These are phyloP conservation scores for Mungos mungo DNA, from an alignment of 2,113 vertebrate genomes.

Conservation along the genomic window DNA sequence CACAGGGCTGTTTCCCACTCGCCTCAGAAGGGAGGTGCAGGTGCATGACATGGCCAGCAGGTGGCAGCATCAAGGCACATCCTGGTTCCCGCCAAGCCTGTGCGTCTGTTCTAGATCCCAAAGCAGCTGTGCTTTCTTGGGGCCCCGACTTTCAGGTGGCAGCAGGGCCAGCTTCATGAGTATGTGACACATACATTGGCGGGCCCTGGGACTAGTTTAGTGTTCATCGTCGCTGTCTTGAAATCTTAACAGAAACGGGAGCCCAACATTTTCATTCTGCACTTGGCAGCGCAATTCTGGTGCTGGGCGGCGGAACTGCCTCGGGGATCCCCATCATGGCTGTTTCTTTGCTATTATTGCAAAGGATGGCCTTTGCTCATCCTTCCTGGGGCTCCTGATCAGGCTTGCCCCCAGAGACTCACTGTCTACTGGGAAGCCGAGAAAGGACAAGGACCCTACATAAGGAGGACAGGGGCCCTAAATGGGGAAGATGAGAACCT, in stretches of 20 bases:
- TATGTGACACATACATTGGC: neutral
- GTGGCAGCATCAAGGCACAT: neutral
- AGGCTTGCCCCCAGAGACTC: neutral
- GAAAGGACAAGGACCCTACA: neutral
- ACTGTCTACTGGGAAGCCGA: neutral
- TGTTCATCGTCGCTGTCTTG: neutral
- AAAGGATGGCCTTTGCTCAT: neutral
- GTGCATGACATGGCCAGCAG: neutral
- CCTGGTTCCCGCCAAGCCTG: neutral
- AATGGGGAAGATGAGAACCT: neutral
- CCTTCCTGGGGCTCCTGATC: neutral
- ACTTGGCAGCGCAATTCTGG: neutral
- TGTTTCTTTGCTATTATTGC: neutral
- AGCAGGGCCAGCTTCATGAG: neutral
- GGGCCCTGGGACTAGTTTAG: neutral
- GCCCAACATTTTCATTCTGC: neutral
- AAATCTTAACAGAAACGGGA: neutral
- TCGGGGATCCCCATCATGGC: neutral
- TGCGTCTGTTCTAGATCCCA: fast-evolving
- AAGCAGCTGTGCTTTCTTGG: neutral
- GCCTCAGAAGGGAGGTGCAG: neutral
- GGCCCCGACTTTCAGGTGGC: neutral
- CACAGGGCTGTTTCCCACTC: neutral
- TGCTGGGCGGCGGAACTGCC: neutral
- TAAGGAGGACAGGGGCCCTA: neutral